Evolutionary conservation across 2,797 vertebrate genomes (phyloP), one percentile per base, ranked within the genome.

Genomic region (Martes flavigula): DNA sequence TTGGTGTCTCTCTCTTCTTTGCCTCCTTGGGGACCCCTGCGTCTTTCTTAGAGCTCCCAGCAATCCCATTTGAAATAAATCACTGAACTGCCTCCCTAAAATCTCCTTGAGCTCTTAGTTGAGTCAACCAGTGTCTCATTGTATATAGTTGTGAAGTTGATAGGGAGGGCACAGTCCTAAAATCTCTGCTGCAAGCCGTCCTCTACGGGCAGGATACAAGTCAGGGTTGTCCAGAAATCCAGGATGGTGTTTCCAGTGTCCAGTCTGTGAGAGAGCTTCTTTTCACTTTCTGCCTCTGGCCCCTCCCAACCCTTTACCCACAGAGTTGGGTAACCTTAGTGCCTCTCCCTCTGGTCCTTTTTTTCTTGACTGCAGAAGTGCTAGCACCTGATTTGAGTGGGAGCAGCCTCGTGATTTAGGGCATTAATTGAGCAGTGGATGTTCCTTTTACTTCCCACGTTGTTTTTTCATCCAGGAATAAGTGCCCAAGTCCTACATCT

Each of bases 311-410:
- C 10, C 30, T 85, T 87, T n/a, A 64, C 14, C 87, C 27, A 58
- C 1, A 60, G 60, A 48, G 43, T 54, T 95, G 72, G 81, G 35
- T 66, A 93, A 17, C 56, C 62, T 87, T 40, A n/a, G 35, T 66
- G 40, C 38, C 13, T 70, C 5, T 87, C 40, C 35, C 40, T 43
- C 27, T 62, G 25, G 56, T 79, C 30, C 32, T 17, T 79, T 60
- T 84, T 56, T 8, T 9, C 38, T 0, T 64, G 30, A 48, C 38
- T 56, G 68, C 64, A 23, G 51, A 94, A 95, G 60, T 94, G 58
- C 60, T 46, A 54, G 90, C 91, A 60, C 51, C 91, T 90, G 93
- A 89, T 68, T 64, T 94, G 87, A 94, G 81, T 95, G 96, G 95
- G 77, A 92, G 56, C 81, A 87, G 51, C 79, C 73, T 82, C 1